These are phyloP conservation scores for Zapornia atra DNA, from an alignment of 2,113 vertebrate species.

Conservation along the genomic window DNA sequence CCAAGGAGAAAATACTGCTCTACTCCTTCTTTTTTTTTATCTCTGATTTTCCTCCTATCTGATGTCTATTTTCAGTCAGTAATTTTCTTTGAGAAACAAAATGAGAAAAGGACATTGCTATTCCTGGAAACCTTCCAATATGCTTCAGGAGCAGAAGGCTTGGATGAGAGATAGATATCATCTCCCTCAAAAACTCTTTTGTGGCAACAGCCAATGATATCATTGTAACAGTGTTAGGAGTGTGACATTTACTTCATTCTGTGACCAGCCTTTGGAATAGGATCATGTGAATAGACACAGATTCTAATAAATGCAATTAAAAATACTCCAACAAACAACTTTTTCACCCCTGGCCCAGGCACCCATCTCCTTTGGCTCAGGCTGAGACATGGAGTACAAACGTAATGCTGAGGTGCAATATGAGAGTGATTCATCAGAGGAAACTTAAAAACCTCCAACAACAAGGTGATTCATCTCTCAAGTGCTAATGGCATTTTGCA, in stretches of 20 bases:
- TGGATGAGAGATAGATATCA: not conserved
- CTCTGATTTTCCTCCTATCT: not conserved
- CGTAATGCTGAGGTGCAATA: not conserved
- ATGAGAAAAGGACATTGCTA: not conserved
- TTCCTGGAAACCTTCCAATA: not conserved
- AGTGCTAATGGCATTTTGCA: not conserved
- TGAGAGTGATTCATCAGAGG: not conserved
- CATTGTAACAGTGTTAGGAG: fast-evolving
- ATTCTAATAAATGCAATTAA: not conserved
- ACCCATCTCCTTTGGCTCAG: not conserved
- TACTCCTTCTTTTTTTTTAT: not conserved
- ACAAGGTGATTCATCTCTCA: constrained; percentile 22
- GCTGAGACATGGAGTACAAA: not conserved
- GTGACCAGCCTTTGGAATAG: not conserved
- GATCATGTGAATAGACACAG: not conserved
- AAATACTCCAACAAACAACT: not conserved
- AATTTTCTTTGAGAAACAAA: not conserved
- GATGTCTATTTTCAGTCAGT: constrained; percentile 24
- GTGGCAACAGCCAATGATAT: not conserved
- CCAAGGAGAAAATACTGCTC: not conserved
- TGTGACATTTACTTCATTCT: not conserved
- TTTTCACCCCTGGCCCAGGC: not conserved
- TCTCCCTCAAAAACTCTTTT: not conserved
- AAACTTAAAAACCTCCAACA: not conserved
- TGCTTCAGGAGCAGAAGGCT: not conserved